Evolutionary conservation across 2,797 vertebrate species (phyloP).

Genomic region (Cynodonichthys magdalenae): DNA sequence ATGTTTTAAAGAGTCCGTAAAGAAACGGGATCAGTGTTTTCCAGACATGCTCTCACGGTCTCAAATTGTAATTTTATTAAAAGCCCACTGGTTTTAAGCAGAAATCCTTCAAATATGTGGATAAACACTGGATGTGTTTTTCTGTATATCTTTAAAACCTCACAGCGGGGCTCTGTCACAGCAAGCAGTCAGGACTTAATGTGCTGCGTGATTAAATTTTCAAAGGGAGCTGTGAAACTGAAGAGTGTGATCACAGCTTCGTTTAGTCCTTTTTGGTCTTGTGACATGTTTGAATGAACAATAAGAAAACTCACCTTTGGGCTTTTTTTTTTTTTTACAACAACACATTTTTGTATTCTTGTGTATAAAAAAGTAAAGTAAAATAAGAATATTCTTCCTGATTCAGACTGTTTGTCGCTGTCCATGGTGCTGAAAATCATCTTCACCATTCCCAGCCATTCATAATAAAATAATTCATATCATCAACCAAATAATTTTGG

Average conservation of each 20-base stretch:
- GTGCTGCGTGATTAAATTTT: slow-evolving; percentile 14
- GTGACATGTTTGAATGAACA: slow-evolving; percentile 11
- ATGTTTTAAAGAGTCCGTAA: background rate
- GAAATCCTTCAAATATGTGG: background rate
- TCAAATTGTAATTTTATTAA: background rate
- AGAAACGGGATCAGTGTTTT: background rate
- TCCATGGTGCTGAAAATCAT: slow-evolving; percentile 51
- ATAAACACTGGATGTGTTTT: background rate
- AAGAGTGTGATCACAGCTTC: slow-evolving; percentile 10
- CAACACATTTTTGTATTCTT: background rate
- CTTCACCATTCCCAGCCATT: background rate
- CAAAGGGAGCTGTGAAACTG: background rate
- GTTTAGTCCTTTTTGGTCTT: slow-evolving; percentile 1
- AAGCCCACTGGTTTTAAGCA: background rate
- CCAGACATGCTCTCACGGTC: background rate
- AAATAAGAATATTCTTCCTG: background rate
- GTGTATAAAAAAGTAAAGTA: background rate
- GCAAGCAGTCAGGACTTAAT: background rate
- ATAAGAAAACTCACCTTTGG: background rate
- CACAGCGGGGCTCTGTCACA: background rate
- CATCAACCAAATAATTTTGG: no score
- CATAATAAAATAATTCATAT: no score
- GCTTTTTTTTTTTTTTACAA: background rate
- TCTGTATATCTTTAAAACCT: slow-evolving; percentile 2
- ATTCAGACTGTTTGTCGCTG: slow-evolving; percentile 15